Base-by-base conservation (phyloP, 1,140 invertebrate genomes). In the Wiebesia pumilae region DNA sequence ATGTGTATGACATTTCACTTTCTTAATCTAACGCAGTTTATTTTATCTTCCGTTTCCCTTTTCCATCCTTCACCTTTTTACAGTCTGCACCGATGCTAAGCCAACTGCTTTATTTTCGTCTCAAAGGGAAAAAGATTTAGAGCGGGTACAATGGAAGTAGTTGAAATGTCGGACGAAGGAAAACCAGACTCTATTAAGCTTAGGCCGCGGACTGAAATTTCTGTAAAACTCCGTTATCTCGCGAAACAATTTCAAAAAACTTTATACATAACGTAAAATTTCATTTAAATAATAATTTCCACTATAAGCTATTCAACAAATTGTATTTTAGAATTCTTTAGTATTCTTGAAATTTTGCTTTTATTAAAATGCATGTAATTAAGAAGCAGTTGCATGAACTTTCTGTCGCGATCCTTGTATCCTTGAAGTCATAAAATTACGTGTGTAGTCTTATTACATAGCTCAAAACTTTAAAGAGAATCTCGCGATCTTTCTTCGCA, bases 1-100 rank as follows among this genome's bases (percentile, higher is more conserved):
- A 40, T 81, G 2, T n/a, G 3, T 35, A 40, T n/a, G 58, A 38
- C 27, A 65, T 81, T 81, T 81, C 58, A 81, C 19, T 65, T n/a
- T 21, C 19, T 40, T 33, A 81, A 81, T 81, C 33, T 65, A 81
- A 83, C n/a, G 43, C 19, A 69, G 47, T 87, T 90, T 86, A 90
- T 87, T 90, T 85, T 81, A 75, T 38, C 58, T 73, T 77, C 40
- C 69, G 40, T 87, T 85, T 40, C 21, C 73, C 27, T 47, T 77
- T 77, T 38, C n/a, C 27, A 21, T 75, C 65, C 51, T 87, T 84
- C n/a, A 10, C 40, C 21, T 54, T 79, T 79, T 51, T 58, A 79
- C 0, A 47, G 14, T 71, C 62, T 69, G 14, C 47, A 35, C 4
- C 58, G 33, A 67, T 81, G 65, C 10, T 69, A 67, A 47, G 80